These are phyloP conservation scores for Nemurella pictetii DNA, from an alignment of 2,888 invertebrate genomes.

Conservation along the genomic window DNA sequence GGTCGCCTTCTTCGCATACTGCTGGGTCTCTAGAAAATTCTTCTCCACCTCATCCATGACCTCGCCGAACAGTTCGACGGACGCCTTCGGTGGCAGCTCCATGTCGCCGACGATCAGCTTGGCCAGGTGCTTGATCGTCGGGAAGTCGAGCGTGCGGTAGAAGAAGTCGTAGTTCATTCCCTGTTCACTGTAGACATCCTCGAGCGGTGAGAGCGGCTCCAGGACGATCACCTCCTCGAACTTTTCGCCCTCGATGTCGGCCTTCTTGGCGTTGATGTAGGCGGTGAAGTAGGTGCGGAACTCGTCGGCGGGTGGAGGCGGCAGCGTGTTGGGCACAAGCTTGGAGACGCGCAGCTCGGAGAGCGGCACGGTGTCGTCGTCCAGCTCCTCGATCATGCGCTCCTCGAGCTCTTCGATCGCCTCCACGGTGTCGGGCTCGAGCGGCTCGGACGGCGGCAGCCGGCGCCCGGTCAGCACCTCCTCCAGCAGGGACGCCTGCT, in stretches of 20 bases:
- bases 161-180: conserved; percentile 63
- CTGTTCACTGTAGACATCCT: conserved; percentile 61
- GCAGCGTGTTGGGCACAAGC: conserved; percentile 59
- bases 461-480: conserved; percentile 59
- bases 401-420: conserved; percentile 46
- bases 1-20: neutral
- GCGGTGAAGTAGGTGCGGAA: conserved; percentile 62
- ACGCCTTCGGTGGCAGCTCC: conserved; percentile 50
- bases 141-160: conserved; percentile 59
- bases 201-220: conserved; percentile 57
- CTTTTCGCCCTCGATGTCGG: conserved; percentile 54
- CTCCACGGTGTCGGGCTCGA: conserved; percentile 49
- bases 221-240: conserved; percentile 53
- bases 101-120: conserved; percentile 56
- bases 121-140: conserved; percentile 57
- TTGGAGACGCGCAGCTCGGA: conserved; percentile 55
- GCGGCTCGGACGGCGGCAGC: conserved; percentile 54
- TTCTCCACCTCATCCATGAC: conserved; percentile 51
- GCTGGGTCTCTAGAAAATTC: neutral
- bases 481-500: conserved; percentile 63
- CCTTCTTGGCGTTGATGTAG: conserved; percentile 52
- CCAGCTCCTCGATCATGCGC: conserved; percentile 42
- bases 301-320: conserved; percentile 49
- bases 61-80: conserved; percentile 54
- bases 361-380: conserved; percentile 44